Conservation (phyloP, 2,113 vertebrate species). For the Cettia cetti region DNA sequence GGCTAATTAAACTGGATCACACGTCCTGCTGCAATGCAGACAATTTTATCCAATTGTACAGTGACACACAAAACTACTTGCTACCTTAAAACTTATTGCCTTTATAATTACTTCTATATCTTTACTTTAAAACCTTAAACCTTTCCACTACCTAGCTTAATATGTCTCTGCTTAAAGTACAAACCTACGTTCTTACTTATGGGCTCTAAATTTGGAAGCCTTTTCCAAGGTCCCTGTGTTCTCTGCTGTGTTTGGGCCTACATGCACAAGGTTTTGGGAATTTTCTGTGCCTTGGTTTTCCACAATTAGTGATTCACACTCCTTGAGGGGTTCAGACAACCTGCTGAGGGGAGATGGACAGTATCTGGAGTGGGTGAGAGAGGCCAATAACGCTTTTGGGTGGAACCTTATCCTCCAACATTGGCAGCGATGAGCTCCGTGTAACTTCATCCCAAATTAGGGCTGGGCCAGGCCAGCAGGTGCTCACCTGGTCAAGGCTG, state of each 20-base stretch:
- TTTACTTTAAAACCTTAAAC: background rate
- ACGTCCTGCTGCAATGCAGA: background rate
- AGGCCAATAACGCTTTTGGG: background rate
- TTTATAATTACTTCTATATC: background rate
- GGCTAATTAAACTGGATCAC: background rate
- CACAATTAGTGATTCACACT: background rate
- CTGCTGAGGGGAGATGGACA: background rate
- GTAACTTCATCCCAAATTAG: background rate
- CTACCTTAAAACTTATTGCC: background rate
- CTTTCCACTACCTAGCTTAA: background rate
- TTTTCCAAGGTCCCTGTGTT: background rate
- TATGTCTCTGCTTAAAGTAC: background rate
- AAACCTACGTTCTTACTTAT: background rate
- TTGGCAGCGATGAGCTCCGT: background rate
- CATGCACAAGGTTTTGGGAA: background rate
- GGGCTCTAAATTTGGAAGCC: background rate
- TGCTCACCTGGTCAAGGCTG: background rate
- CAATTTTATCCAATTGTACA: background rate
- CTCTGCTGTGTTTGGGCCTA: background rate
- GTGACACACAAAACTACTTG: background rate
- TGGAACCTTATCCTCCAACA: background rate
- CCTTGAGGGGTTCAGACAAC: background rate
- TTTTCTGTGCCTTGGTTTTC: background rate
- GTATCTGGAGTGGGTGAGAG: background rate
- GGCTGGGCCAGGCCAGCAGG: background rate